Percentiles rank a stretch among this genome's conserved stretches.
phyloP scores from a whole-genome alignment of 2,888 invertebrate species.

The Trisateles emortualis region DNA sequence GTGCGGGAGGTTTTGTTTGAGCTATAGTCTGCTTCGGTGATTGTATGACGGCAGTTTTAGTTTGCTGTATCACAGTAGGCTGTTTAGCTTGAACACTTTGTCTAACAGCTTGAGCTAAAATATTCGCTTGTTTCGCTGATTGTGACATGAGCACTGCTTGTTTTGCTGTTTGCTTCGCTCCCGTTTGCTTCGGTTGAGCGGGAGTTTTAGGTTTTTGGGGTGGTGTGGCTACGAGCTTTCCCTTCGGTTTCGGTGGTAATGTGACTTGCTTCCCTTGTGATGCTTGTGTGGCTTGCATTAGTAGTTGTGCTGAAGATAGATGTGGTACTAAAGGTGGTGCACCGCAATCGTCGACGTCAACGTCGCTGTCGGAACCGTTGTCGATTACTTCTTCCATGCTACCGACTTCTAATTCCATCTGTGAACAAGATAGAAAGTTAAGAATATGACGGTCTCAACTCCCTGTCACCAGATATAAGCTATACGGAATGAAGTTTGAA shows the following conservation, averaged over 20 bases:
- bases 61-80: conserved; percentile 26
- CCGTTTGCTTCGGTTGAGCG: conserved; percentile 36
- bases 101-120: conserved; percentile 61
- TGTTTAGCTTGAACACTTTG: conserved; percentile 52
- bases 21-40: conserved; percentile 29
- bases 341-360: conserved; percentile 76
- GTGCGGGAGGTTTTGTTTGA: conserved; percentile 11
- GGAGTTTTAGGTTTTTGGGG: conserved; percentile 54
- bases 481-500: too few relatives aligned
- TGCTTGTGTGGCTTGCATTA: conserved; percentile 72
- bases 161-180: conserved; percentile 46
- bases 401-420: conserved; percentile 69
- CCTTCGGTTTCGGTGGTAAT: conserved; percentile 49
- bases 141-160: conserved; percentile 63
- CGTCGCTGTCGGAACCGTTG: conserved; percentile 77
- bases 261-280: conserved; percentile 51
- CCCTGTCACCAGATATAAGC: too few relatives aligned
- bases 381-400: conserved; percentile 68
- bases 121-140: conserved; percentile 64
- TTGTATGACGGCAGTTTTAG: conserved; percentile 14
- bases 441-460: too few relatives aligned
- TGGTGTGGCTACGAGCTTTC: conserved; percentile 59
- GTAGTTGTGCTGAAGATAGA: conserved; percentile 75
- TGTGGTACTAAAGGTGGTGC: conserved; percentile 53
- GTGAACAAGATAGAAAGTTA: conserved; percentile 4